A percentile compares a stretch with the other conserved stretches of the same genome.
Evolutionary conservation across 2,113 vertebrate species (phyloP).

Genomic region (Ciconia maguari): DNA sequence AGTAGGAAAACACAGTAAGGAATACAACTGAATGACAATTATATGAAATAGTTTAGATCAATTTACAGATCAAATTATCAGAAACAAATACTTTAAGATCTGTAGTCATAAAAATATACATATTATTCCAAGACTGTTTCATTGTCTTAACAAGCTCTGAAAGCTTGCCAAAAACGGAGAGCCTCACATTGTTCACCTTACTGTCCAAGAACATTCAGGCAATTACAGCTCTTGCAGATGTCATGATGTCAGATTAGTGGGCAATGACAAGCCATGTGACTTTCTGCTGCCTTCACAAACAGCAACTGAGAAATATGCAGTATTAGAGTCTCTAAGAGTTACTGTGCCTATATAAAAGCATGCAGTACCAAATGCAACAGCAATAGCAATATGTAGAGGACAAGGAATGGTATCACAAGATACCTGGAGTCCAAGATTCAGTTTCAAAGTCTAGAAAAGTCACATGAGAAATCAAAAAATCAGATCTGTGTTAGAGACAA

Average conservation of each 20-base stretch:
- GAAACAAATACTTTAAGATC: not conserved
- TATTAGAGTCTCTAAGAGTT: not conserved
- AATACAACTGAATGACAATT: not conserved
- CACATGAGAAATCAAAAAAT: not conserved
- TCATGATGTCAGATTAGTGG: slow-evolving; percentile 42
- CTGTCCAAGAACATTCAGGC: slow-evolving; percentile 8
- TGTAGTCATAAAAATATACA: not conserved
- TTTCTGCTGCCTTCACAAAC: slow-evolving; percentile 5
- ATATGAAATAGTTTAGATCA: not conserved
- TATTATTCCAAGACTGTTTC: not conserved
- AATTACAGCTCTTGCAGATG: slow-evolving; percentile 31
- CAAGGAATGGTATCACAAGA: not conserved
- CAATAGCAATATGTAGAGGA: not conserved
- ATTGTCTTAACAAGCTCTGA: not conserved
- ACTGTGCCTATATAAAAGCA: not conserved
- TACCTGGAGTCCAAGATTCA: not conserved
- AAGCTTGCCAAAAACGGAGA: not conserved
- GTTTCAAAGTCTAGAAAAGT: not conserved
- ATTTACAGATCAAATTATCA: not conserved
- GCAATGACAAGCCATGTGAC: not conserved
- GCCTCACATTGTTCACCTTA: not conserved
- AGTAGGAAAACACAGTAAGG: not conserved
- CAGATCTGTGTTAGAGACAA: not conserved
- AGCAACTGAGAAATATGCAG: not conserved
- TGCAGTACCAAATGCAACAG: not conserved